Percentiles rank a stretch among this genome's conserved stretches.
Conservation (phyloP, 2,797 vertebrate species). For the Heteromormyrus szaboi region DNA sequence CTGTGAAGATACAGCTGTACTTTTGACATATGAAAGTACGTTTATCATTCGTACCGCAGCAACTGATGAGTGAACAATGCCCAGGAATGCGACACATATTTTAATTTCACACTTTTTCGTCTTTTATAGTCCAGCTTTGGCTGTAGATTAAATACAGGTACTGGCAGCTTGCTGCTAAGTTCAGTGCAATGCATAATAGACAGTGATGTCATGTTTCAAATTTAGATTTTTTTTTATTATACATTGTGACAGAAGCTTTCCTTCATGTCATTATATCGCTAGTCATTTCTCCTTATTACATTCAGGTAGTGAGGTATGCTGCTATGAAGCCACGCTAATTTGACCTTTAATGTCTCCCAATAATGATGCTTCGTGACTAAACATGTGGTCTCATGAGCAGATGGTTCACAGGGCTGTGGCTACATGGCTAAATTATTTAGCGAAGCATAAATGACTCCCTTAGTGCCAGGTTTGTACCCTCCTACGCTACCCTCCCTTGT, state of each 20-base stretch:
- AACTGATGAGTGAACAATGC: slow-evolving; percentile 68
- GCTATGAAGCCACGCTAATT: background rate
- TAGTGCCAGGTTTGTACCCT: slow-evolving; percentile 50
- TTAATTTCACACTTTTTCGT: slow-evolving; percentile 98
- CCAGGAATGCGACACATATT: slow-evolving; percentile 92
- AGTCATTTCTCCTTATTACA: background rate
- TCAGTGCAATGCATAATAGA: slow-evolving; percentile 58
- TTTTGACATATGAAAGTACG: background rate
- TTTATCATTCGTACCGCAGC: slow-evolving; percentile 53
- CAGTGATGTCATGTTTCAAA: slow-evolving; percentile 25
- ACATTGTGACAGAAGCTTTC: background rate
- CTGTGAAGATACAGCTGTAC: background rate
- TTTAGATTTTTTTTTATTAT: background rate
- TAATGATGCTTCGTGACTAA: slow-evolving; percentile 17
- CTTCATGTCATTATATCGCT: background rate
- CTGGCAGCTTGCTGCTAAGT: slow-evolving; percentile 56
- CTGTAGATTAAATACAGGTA: slow-evolving; percentile 54
- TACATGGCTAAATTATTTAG: slow-evolving; percentile 51
- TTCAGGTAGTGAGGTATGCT: background rate
- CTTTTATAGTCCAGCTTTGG: slow-evolving; percentile 75
- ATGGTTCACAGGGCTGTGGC: slow-evolving; percentile 27
- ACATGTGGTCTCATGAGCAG: slow-evolving; percentile 8
- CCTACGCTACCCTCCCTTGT: slow-evolving; percentile 27
- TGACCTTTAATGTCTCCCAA: slow-evolving; percentile 25
- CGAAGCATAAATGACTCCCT: slow-evolving; percentile 54